Base-by-base conservation (phyloP, 1,140 invertebrate genomes). In the Antheraea mylitta region DNA sequence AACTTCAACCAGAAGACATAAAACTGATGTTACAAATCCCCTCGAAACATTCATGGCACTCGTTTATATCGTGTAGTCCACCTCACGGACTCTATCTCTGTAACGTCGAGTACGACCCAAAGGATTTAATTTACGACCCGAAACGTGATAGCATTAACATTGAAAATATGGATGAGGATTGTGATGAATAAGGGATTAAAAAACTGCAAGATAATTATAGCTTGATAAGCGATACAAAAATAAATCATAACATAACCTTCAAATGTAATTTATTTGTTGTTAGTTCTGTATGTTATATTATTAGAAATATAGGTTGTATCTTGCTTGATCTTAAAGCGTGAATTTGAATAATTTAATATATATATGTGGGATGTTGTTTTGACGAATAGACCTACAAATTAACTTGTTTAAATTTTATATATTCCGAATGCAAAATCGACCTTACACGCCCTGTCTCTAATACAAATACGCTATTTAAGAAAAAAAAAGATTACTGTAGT, bases 11-110 rank as follows among this genome's bases (percentile, higher is more conserved):
- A 66, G 91, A 93, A 71, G 94, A 95, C 75, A 91, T 97, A 38
- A 93, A 93, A 73, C 92, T 93, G 74, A 96, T 97, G 96, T 88
- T 97, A 61, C 94, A 96, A 83, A 90, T 96, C 70, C 96, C 96
- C 0, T 95, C 94, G 0, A 93, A 94, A 78, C 73, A 95, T n/a
- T 95, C 93, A 67, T 97, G 95, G 96, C 81, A 93, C 76, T 66
- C 79, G 3, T 82, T 81, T 63, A 83, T 94, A 67, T 70, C 74
- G 3, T 74, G 89, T 37, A 93, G 92, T n/a, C 94, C 95, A 7
- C 90, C 95, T 0, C 79, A 93, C 77, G 96, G 96, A 30, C 91
- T 97, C 5, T 96, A 95, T 81, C 90, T 97, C 16, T 93, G 93
- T 48, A 85, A 95, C 69, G 94, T 97, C 0, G 94, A 95, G 70